Evolutionary conservation across 2,113 vertebrate genomes (phyloP), one percentile per base, ranked within the genome.

Genomic region (Morone saxatilis): DNA sequence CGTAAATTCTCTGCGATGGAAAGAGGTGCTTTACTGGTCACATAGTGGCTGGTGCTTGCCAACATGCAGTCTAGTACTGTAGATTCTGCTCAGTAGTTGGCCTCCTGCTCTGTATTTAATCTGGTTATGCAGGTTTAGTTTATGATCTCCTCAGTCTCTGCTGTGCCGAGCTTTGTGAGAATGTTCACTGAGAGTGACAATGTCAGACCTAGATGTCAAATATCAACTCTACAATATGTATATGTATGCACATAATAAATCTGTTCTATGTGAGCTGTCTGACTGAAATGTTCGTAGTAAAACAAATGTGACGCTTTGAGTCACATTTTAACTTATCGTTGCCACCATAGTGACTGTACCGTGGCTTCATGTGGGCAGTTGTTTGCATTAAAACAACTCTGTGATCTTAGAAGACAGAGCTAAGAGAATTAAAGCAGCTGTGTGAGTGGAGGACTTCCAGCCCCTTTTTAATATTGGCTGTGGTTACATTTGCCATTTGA

Each of bases 401-500:
- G 0, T 61, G 43, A 71, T 70, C 17, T 36, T 19, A 22, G 5
- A 48, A 81, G 54, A 40, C 22, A 48, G 12, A 41, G 65, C 43
- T 40, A 4, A 25, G 17, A 56, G 17, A 77, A 67, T 66, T 10
- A 45, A 61, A 48, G 45, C 48, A 9, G 12, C 7, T 65, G 7
- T 68, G 25, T n/a, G 25, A 51, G 68, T 43, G 68, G 69, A 78
- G 22, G 54, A 75, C 70, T 75, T 51, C 36, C 36, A 41, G 54
- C 47, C 7, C 3, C 7, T 6, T 1, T 50, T 48, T 67, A 40
- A 57, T 61, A 20, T 31, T 41, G 50, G 19, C 43, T 71, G 25
- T 36, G 36, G 41, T 36, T 69, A 13, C 20, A 73, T 43, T 36
- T 54, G 4, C 20, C 22, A 41, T 69, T 54, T 62, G 47, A 74